phyloP scores from a whole-genome alignment of 2,888 invertebrate species.

The Drosophila nr. fundita region DNA sequence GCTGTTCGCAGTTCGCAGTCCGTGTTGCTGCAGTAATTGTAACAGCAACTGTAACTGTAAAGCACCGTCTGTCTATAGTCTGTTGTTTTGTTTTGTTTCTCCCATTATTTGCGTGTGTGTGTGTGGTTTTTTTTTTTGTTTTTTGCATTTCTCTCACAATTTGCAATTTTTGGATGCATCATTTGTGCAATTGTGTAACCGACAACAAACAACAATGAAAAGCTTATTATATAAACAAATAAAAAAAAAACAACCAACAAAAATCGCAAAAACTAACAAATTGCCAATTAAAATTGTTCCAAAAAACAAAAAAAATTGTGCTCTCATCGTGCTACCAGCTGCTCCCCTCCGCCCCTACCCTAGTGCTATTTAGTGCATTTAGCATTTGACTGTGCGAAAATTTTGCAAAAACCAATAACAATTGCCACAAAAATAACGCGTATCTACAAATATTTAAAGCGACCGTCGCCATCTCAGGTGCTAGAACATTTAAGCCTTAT shows the following conservation, averaged over 20 bases:
- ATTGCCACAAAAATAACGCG: conserved; percentile 23
- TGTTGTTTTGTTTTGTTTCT: conserved; percentile 45
- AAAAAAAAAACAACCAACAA: conserved; percentile 10
- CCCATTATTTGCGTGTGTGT: conserved; percentile 6
- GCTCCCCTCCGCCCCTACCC: neutral
- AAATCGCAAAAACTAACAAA: conserved; percentile 43
- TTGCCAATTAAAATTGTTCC: conserved; percentile 50
- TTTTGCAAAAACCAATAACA: conserved; percentile 38
- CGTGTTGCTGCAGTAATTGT: conserved; percentile 3
- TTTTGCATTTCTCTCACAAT: conserved; percentile 14
- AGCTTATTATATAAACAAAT: conserved; percentile 50
- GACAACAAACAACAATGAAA: conserved; percentile 37
- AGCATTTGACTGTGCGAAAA: conserved; percentile 71
- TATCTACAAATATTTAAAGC: conserved; percentile 42
- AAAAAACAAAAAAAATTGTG: conserved; percentile 17
- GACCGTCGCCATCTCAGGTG: conserved; percentile 34
- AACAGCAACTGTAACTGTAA: conserved; percentile 6
- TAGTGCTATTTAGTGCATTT: conserved; percentile 16
- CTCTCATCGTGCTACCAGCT: conserved; percentile 22
- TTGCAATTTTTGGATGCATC: conserved; percentile 37
- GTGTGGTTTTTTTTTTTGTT: conserved; percentile 5
- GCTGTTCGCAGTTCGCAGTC: conserved; percentile 12
- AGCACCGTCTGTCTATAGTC: conserved; percentile 31
- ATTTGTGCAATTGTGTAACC: conserved; percentile 55
- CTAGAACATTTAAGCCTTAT: neutral